A percentile compares a stretch with the other conserved stretches of the same genome.
Evolutionary conservation across 2,797 vertebrate genomes (phyloP).

Genomic region (Spondyliosoma cantharus): DNA sequence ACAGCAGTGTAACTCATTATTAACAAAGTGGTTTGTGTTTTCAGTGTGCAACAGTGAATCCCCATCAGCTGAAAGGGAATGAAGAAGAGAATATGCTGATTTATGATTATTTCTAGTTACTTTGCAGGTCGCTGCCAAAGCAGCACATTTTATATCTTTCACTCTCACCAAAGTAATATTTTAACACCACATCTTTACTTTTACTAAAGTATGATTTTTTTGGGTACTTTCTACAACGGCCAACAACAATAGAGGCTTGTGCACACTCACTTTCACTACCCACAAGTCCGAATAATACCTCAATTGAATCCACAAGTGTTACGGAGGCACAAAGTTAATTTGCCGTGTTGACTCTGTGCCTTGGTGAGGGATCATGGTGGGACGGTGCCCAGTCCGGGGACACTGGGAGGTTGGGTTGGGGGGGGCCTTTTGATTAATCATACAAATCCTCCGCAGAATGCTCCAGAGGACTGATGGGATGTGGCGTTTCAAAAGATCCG

Average conservation of each 20-base stretch:
- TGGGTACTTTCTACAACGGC: no score
- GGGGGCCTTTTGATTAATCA: conserved; percentile 73
- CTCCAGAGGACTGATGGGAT: conserved; percentile 78
- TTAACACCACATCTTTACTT: no score
- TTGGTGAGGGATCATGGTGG: conserved; percentile 17
- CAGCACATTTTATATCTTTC: no score
- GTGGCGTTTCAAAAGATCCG: conserved; percentile 77
- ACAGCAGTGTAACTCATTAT: neutral
- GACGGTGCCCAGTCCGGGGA: conserved; percentile 31
- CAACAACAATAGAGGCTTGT: neutral
- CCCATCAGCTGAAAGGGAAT: neutral
- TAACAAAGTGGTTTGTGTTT: neutral
- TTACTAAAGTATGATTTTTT: no score
- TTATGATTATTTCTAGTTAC: neutral
- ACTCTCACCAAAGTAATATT: no score
- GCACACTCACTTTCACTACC: neutral
- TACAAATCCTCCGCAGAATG: conserved; percentile 72
- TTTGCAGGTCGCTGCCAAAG: no score
- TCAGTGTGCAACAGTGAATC: neutral
- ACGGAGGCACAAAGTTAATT: conserved; percentile 36
- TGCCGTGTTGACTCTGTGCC: conserved; percentile 32
- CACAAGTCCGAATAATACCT: neutral
- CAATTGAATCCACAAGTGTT: conserved; percentile 26
- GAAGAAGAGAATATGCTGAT: neutral
- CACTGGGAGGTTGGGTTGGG: neutral